Base-by-base conservation (phyloP, 1,140 invertebrate species). In the Drosophila mayri region DNA sequence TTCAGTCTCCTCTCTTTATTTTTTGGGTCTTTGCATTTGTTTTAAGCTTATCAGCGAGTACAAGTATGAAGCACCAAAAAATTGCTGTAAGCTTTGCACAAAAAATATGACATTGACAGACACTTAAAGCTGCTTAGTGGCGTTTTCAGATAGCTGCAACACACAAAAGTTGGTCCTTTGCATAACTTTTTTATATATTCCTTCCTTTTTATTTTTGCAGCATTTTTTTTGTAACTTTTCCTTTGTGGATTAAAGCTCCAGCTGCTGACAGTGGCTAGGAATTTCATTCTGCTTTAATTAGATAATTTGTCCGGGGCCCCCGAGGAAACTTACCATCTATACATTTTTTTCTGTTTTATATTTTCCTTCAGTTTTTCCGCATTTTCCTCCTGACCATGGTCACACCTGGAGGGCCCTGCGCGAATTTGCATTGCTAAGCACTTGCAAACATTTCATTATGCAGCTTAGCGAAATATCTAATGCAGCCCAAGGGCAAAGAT, bases 61-160 rank as follows among this genome's bases (percentile, higher is more conserved):
- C 75, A 67, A 88, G 54, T 66, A 65, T 47, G 61, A 71, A 64
- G 64, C 41, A 80, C 63, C 77, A 71, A 78, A 80, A 88, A 80
- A 79, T 64, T 88, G 85, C 55, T 90, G 85, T 81, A 88, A 88
- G 80, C 84, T 80, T 71, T 59, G 55, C 63, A 37, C 52, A 76
- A 84, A 79, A 86, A 88, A 88, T 84, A 75, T 88, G 85, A 84
- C 84, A 88, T 80, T 88, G 85, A 88, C 84, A 90, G 84, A 90
- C 85, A 88, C 73, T 90, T 88, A 88, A 88, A 88, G 84, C 84
- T 84, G 80, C 80, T 88, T 84, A 84, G 85, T 83, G 80, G 76
- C 62, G 46, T 77, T 77, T 77, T 54, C 57, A 41, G 65, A 49
- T 74, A 67, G 63, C 61, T 73, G 57, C 52, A 60, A 57, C 43